Base-by-base conservation (phyloP, 2,888 invertebrate species). In the Drosophila neutralis region DNA sequence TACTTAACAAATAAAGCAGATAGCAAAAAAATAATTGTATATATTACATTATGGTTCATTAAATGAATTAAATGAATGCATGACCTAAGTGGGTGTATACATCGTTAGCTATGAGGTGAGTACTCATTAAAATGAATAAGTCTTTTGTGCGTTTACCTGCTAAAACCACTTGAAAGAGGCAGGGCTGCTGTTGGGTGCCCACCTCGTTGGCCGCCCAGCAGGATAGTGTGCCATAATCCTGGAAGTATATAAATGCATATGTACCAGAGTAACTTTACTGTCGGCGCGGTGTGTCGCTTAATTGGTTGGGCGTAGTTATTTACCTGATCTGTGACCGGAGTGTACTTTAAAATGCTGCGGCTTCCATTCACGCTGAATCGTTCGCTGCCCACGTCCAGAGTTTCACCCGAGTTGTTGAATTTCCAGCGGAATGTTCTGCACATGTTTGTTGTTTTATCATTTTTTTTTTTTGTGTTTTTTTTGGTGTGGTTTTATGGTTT, bases 361-460 rank as follows among this genome's bases (percentile, higher is more conserved):
- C 96, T 96, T 79, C 97, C 97, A 92, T 97, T 97, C 80, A 95
- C 95, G 86, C 96, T 95, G 94, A 96, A 97, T 72, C 96, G 94
- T 92, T 96, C 96, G 53, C 96, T 95, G 58, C 96, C 96, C 68
- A 97, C 96, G 93, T 97, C 97, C 77, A 97, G 94, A 57, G 97
- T 97, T 94, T 97, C 97, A 5, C 98, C 97, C 15, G 97, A 97
- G 94, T 97, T 97, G 94, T 98, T 98, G 94, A 98, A 98, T 94
- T 98, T 97, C 98, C 98, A 98, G 85, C 97, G 96, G 94, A 98
- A 98, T 91, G 95, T 96, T 86, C 96, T 96, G 80, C 6, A 81
- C 76, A 59, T 48, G 33, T 73, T 64, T 71, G 63, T 65, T 45
- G 27, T 63, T 15, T 15, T 61, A 15, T 61, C 10, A 63, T 58